These are phyloP conservation scores for Siniperca undulata DNA, from an alignment of 2,797 vertebrate genomes.

Conservation along the genomic window DNA sequence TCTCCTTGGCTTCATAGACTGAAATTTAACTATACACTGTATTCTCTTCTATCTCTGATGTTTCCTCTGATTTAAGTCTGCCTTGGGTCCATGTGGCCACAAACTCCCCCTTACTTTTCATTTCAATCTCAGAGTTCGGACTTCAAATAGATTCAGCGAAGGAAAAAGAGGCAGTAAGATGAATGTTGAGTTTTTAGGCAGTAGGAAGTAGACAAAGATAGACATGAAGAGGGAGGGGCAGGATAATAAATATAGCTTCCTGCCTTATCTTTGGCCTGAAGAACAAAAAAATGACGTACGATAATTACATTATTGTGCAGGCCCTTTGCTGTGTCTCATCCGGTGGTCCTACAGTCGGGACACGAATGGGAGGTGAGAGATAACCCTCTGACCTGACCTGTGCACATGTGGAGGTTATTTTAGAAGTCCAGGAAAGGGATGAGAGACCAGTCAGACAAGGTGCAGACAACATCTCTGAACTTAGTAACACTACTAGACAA, in stretches of 20 bases:
- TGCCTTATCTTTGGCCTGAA: conserved; percentile 55
- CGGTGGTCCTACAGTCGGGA: conserved; percentile 58
- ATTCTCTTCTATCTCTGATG: background rate
- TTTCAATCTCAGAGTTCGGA: background rate
- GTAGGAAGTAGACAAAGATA: conserved; percentile 53
- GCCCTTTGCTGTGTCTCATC: conserved; percentile 52
- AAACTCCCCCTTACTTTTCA: background rate
- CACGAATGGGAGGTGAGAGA: conserved; percentile 44
- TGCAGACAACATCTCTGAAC: background rate
- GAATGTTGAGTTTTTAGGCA: conserved; percentile 17
- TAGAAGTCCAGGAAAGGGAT: conserved; percentile 78
- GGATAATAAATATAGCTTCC: conserved; percentile 65
- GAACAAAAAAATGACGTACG: conserved; percentile 42
- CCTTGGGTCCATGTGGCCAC: background rate
- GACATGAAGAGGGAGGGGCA: conserved; percentile 37
- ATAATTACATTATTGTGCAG: conserved; percentile 39
- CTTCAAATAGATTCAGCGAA: background rate
- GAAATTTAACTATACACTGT: background rate
- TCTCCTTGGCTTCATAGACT: background rate
- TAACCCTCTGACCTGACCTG: conserved; percentile 61
- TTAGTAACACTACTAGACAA: background rate
- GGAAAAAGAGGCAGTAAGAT: conserved; percentile 18
- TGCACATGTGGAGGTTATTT: conserved; percentile 63
- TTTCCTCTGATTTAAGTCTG: background rate
- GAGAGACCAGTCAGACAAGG: conserved; percentile 42